phyloP scores from a whole-genome alignment of 2,797 vertebrate species.

The Eulemur mongoz region DNA sequence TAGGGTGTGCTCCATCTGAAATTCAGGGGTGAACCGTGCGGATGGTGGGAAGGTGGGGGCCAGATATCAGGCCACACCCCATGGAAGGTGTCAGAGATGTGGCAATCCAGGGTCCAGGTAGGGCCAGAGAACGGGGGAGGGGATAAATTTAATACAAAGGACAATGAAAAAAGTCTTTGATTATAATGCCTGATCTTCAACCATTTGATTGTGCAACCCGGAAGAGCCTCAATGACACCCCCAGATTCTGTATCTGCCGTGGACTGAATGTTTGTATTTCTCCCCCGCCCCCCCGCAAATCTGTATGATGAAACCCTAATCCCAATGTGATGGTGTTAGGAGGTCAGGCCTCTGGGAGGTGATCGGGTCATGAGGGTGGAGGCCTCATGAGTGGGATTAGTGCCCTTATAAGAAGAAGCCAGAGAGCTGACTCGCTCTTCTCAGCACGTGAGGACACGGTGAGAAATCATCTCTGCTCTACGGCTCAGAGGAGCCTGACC shows the following conservation, averaged over 20 bases:
- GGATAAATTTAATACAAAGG: not conserved
- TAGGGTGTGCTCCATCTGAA: not conserved
- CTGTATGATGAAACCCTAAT: not conserved
- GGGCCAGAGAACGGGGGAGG: too few species aligned
- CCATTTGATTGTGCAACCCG: too few species aligned
- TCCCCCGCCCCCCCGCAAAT: too few species aligned
- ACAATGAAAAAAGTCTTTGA: not conserved
- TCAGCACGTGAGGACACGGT: not conserved
- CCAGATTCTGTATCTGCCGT: not conserved
- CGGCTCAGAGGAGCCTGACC: not conserved
- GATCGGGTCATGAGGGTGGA: not conserved
- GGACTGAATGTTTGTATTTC: not conserved
- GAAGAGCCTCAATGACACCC: not conserved
- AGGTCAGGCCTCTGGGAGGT: not conserved
- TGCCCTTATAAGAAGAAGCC: not conserved
- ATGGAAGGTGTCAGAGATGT: accelerated
- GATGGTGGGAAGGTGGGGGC: too few species aligned
- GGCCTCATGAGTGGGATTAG: not conserved
- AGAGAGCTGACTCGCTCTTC: not conserved
- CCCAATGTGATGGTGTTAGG: not conserved
- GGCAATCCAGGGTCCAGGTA: not conserved
- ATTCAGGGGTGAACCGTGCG: too few species aligned
- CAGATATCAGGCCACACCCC: not conserved
- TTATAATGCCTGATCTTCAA: not conserved
- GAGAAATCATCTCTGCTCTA: not conserved